A percentile compares a stretch with the other conserved stretches of the same genome.
phyloP scores from a whole-genome alignment of 1,140 invertebrate species.

The Ceratina calcarata region DNA sequence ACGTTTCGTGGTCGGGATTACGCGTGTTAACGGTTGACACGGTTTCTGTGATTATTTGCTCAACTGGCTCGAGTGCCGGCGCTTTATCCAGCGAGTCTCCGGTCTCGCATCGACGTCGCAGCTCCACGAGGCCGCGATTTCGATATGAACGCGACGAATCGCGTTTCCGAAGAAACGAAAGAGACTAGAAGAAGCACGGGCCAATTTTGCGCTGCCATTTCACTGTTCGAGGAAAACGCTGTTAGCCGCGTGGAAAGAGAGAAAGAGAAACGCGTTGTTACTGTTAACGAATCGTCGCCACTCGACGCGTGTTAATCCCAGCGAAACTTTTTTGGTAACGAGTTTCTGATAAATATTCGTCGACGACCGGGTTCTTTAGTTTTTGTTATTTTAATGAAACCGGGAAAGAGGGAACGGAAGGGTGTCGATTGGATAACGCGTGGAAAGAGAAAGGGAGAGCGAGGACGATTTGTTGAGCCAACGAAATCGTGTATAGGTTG shows the following conservation, averaged over 20 bases:
- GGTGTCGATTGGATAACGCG: constrained; percentile 51
- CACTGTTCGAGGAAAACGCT: neutral
- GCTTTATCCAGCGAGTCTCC: constrained; percentile 20
- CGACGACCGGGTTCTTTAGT: constrained; percentile 44
- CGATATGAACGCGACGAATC: neutral
- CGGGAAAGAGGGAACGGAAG: neutral
- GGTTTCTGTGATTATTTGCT: constrained; percentile 61
- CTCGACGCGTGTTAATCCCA: neutral
- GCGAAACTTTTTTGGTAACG: neutral
- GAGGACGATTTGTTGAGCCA: constrained; percentile 35
- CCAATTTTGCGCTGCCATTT: neutral
- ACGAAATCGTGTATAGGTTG: constrained; percentile 29
- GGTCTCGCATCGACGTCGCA: constrained; percentile 3
- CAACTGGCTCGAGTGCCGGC: constrained; percentile 48
- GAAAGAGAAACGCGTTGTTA: neutral
- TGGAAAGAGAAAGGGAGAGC: constrained; percentile 41
- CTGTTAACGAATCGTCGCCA: constrained; percentile 5
- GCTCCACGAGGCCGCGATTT: constrained; percentile 3
- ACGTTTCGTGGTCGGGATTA: constrained; percentile 28
- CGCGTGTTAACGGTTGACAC: constrained; percentile 45
- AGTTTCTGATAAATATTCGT: too few relatives aligned
- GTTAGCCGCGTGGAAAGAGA: neutral
- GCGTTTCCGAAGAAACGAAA: constrained; percentile 10
- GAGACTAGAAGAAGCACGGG: neutral
- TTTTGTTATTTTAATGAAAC: constrained; percentile 72